Evolutionary conservation across 2,888 invertebrate species (phyloP).

Genomic region (Clepsis dumicolana): DNA sequence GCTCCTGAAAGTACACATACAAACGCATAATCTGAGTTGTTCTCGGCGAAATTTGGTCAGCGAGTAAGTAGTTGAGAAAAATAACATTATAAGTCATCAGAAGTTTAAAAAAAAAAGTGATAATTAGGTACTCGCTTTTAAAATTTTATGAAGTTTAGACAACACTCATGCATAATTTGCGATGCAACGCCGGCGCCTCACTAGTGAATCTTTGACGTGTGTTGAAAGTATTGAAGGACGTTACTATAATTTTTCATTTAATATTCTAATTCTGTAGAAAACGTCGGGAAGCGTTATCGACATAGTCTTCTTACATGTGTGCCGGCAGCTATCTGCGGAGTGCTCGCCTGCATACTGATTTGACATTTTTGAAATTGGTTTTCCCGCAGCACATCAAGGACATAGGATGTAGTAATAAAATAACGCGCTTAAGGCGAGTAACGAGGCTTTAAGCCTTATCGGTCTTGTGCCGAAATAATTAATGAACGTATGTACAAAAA

Average conservation of each 20-base stretch:
- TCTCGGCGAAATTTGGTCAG: too few relatives aligned
- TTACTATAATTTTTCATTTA: not conserved
- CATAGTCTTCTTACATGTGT: not conserved
- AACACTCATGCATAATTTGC: slow-evolving; percentile 10
- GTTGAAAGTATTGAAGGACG: not conserved
- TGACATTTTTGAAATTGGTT: slow-evolving; percentile 1
- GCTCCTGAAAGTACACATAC: too few relatives aligned
- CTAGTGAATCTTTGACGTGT: not conserved
- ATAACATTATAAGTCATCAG: too few relatives aligned
- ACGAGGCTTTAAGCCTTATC: not conserved
- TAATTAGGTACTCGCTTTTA: too few relatives aligned
- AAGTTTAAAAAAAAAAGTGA: too few relatives aligned
- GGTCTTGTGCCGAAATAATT: not conserved
- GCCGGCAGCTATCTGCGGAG: not conserved
- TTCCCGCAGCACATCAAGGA: not conserved
- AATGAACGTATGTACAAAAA: slow-evolving; percentile 5
- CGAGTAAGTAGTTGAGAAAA: too few relatives aligned
- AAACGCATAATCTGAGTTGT: too few relatives aligned
- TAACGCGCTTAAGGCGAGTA: not conserved
- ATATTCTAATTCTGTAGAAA: not conserved
- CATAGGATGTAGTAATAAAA: not conserved
- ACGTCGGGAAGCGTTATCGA: not conserved
- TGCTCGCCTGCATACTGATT: slow-evolving; percentile 1
- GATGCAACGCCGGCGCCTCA: slow-evolving; percentile 11
- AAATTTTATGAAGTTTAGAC: too few relatives aligned